Evolutionary conservation across 1,140 invertebrate genomes (phyloP).

Genomic region (Drosophila erecta): DNA sequence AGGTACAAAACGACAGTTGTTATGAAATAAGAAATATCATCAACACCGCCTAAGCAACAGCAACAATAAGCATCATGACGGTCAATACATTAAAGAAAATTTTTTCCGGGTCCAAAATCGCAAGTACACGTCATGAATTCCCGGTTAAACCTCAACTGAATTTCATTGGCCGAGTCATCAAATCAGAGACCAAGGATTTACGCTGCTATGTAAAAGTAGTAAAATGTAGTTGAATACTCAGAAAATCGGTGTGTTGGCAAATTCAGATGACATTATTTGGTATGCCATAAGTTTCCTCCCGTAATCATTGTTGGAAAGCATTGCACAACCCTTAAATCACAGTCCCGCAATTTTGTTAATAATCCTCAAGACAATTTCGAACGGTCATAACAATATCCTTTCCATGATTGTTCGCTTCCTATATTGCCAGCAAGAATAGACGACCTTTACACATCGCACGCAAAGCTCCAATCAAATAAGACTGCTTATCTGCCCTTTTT

Average conservation of each 20-base stretch:
- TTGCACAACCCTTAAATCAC: conserved; percentile 84
- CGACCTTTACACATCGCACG: conserved; percentile 2
- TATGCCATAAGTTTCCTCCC: conserved; percentile 23
- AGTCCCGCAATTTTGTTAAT: conserved; percentile 82
- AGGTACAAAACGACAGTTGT: conserved; percentile 54
- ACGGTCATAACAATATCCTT: conserved; percentile 83
- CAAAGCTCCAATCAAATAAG: conserved; percentile 23
- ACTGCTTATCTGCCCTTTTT: conserved; percentile 56
- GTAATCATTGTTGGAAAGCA: conserved; percentile 65
- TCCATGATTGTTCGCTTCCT: conserved; percentile 79
- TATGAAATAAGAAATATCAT: conserved; percentile 49
- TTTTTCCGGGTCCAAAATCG: conserved; percentile 41
- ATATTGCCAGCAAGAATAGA: conserved; percentile 33
- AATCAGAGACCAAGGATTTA: conserved; percentile 71
- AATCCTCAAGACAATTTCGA: conserved; percentile 84
- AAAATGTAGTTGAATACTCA: conserved; percentile 52
- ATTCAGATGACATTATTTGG: conserved; percentile 69
- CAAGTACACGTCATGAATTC: conserved; percentile 59
- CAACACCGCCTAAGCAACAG: conserved; percentile 41
- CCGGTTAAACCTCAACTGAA: conserved; percentile 47
- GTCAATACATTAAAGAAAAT: conserved; percentile 59
- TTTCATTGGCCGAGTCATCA: conserved; percentile 60
- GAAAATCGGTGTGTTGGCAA: conserved; percentile 34
- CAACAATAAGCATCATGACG: conserved; percentile 44
- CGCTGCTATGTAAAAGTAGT: conserved; percentile 65